Base-by-base conservation (phyloP, 2,797 vertebrate species). In the Manis crassicaudata region DNA sequence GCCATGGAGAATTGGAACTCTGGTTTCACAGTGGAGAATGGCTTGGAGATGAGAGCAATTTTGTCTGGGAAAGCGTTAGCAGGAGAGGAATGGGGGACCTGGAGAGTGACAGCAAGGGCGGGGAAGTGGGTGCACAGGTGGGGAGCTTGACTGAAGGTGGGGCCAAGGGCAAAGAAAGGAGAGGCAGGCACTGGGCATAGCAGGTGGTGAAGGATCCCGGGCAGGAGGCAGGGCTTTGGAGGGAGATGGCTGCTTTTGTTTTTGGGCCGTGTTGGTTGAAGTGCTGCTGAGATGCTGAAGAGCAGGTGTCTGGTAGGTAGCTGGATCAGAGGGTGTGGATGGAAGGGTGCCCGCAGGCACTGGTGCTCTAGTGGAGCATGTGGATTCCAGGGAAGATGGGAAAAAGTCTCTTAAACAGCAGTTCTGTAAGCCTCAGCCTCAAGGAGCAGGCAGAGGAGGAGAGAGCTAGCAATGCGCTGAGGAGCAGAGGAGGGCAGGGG, bases 281-380 rank as follows among this genome's bases (percentile, higher is more conserved):
- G 10, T 35, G 2, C 23, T 20, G 46, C 6, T 17, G 25, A 60
- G 50, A 10, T 2, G 67, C 9, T 14, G 2, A 43, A 25, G 37
- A 54, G n/a, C 50, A 21, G 58, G 50, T 79, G n/a, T 75, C 50
- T 54, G 12, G 18, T 16, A 21, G 92, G 5, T 20, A 43, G 21
- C 17, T 83, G 70, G 56, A 56, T 63, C 14, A 56, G 27, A 32
- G 65, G 16, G 3, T 46, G 35, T 62, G 77, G 17, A 2, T 17
- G 5, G 17, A 0, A 14, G 4, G 62, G 32, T 7, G 16, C 21
- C 77, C 7, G 0, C 32, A 63, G 54, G 43, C 79, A 37, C 7
- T 6, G 54, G 20, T 12, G 29, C 65, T 35, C 16, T 83, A 4
- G 46, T 25, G 29, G 27, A 62, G 10, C 37, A 37, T 6, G 20